Conservation (phyloP, 2,797 vertebrate genomes). For the Eutrigla gurnardus region DNA sequence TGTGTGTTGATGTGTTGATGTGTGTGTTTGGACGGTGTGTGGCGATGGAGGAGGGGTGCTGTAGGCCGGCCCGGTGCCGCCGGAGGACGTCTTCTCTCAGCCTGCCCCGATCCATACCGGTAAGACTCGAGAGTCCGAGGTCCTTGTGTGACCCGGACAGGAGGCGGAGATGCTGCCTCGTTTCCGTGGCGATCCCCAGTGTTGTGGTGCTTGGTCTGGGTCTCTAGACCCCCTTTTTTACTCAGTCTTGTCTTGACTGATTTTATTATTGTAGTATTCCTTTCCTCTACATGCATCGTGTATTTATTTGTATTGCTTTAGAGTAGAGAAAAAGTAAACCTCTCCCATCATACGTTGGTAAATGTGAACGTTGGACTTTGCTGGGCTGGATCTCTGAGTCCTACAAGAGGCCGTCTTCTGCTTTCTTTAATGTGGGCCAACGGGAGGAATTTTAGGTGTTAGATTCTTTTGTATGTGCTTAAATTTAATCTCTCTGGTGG, state of each 20-base stretch:
- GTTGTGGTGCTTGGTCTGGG: not conserved
- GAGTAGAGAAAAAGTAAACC: not conserved
- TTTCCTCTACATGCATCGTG: too few relatives aligned
- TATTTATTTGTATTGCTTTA: not conserved
- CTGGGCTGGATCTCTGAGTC: too few relatives aligned
- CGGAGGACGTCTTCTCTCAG: constrained; percentile 70
- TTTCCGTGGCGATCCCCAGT: not conserved
- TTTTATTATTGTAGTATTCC: too few relatives aligned
- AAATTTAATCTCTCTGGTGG: not conserved
- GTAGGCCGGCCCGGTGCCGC: constrained; percentile 54
- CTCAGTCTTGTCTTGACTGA: too few relatives aligned
- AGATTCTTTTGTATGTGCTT: not conserved
- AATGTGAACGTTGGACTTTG: not conserved
- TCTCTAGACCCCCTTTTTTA: not conserved
- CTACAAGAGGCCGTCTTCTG: not conserved
- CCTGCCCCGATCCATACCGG: constrained; percentile 54
- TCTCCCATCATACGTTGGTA: not conserved
- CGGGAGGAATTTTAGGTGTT: not conserved
- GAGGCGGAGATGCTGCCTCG: not conserved
- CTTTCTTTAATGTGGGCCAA: not conserved
- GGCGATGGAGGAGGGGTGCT: constrained; percentile 68
- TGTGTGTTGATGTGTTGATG: not conserved
- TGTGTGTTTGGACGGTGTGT: constrained; percentile 14
- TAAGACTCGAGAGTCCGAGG: constrained; percentile 48
- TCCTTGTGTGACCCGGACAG: not conserved